Evolutionary conservation across 2,888 invertebrate genomes (phyloP).

Genomic region (Urechis unicinctus): DNA sequence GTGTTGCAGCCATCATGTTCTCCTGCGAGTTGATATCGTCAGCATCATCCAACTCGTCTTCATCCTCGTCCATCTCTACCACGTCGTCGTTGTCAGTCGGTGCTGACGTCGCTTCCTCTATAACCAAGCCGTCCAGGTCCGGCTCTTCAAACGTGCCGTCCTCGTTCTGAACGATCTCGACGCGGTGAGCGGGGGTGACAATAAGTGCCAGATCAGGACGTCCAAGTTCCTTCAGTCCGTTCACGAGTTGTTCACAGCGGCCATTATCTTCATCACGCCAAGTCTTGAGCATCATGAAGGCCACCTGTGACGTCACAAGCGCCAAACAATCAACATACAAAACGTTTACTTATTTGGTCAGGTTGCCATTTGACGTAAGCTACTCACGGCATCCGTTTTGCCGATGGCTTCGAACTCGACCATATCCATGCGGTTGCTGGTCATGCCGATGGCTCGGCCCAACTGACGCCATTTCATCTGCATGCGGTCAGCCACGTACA

Average conservation of each 20-base stretch:
- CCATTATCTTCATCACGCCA: conserved; percentile 19
- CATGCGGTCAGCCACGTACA: conserved; percentile 13
- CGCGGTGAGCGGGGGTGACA: conserved; percentile 3
- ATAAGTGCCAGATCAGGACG: conserved; percentile 7
- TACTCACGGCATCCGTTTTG: conserved; percentile 1
- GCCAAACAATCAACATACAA: too few species aligned
- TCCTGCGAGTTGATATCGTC: too few species aligned
- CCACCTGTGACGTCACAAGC: too few species aligned
- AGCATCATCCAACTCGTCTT: not conserved
- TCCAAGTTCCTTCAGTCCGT: conserved; percentile 5
- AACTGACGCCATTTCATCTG: conserved; percentile 10
- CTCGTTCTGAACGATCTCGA: not conserved
- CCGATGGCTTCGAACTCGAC: conserved; percentile 13
- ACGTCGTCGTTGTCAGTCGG: not conserved
- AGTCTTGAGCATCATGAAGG: conserved; percentile 14
- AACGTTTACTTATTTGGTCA: too few species aligned
- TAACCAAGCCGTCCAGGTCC: not conserved
- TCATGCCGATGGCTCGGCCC: conserved; percentile 11
- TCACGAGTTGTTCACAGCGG: conserved; percentile 3
- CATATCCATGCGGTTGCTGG: conserved; percentile 18
- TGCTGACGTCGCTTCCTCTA: not conserved
- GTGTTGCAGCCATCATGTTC: too few species aligned
- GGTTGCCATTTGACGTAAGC: too few species aligned
- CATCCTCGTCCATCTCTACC: not conserved
- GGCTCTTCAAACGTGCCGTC: not conserved